Conservation (phyloP, 2,113 vertebrate species). For the Haemorhous mexicanus region DNA sequence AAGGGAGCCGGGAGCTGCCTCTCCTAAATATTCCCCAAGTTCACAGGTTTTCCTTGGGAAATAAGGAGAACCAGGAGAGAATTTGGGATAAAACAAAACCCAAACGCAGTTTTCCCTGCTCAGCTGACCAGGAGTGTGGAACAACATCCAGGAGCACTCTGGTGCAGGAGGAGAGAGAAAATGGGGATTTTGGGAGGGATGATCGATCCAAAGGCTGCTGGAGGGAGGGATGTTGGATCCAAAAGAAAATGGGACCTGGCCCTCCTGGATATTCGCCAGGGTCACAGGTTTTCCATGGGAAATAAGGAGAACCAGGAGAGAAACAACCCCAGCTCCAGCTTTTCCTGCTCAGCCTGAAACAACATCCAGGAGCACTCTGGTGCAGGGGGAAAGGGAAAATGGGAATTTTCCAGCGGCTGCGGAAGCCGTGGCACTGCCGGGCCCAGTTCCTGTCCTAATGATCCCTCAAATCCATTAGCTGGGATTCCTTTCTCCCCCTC, state of each 20-base stretch:
- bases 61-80: background rate
- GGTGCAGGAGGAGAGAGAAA: background rate
- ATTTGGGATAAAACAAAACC: background rate
- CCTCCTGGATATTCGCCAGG: background rate
- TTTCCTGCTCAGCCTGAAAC: background rate
- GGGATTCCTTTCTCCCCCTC: background rate
- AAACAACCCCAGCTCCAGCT: background rate
- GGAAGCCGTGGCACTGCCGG: background rate
- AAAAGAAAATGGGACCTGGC: rapidly evolving
- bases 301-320: background rate
- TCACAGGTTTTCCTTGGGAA: too few relatives aligned
- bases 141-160: background rate
- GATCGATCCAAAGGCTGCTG: background rate
- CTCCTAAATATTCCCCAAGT: background rate
- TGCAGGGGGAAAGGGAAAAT: background rate
- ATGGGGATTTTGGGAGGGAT: background rate
- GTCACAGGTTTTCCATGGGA: background rate
- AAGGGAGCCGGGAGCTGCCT: background rate
- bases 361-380: background rate
- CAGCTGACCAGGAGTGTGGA: background rate
- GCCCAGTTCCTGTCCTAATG: background rate
- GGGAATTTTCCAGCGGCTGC: background rate
- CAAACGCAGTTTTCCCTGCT: background rate
- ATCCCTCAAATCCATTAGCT: background rate
- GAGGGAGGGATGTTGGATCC: background rate